Base-by-base conservation (phyloP, 1,140 invertebrate genomes). In the Sitophilus oryzae region DNA sequence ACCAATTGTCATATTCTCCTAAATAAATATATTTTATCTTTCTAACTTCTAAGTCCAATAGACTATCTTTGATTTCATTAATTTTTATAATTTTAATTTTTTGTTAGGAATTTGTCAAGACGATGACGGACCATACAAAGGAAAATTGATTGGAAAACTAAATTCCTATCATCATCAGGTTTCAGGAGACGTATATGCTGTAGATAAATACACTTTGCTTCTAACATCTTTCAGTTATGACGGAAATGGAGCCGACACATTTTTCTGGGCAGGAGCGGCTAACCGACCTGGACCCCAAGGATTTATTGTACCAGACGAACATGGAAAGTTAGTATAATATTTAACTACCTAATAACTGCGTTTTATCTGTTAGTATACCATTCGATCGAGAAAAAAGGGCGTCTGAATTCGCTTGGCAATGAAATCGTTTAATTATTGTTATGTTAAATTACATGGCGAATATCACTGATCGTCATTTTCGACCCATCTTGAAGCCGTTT, bases 131-230 rank as follows among this genome's bases (percentile, higher is more conserved):
- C 82, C 83, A 8, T 92, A 93, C 62, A 79, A 75, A 51, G 91
- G 91, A 38, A 89, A 88, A 71, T 82, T 80, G 58, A 72, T 95
- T 20, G 91, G 90, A 8, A 89, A 89, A 74, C 74, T 95, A 8
- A 93, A 93, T 70, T 86, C 90, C 0, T 95, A 94, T 72, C 89
- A 94, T 72, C 91, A 95, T 66, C 81, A 89, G 76, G 90, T 95
- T 0, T 81, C 84, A 8, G 92, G 92, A 10, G 86, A 91, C 59
- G 84, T 95, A 9, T 94, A 91, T 74, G 91, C 91, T 5, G 89
- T 95, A 0, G 88, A 96, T 70, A 85, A 91, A 51, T 88, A 81
- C 65, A 94, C 90, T 0, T 74, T 95, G 20, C 72, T 93, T 1
- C 73, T 96, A 36, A 83, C 83, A 11, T 81, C 83, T 23, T 96